phyloP scores from a whole-genome alignment of 2,113 vertebrate species.

The Xerus inauris region DNA sequence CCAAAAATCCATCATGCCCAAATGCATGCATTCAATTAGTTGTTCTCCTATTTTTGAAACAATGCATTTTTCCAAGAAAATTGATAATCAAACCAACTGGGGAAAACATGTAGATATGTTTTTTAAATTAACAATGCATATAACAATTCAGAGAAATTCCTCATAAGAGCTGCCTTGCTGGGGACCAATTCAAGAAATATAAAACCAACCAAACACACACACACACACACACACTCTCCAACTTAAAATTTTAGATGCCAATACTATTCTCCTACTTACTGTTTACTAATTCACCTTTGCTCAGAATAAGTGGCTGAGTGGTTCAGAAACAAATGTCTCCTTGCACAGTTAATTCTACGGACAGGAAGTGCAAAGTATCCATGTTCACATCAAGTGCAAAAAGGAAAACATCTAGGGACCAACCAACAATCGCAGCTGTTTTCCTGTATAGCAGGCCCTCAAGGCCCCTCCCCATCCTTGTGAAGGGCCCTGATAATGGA shows the following conservation, averaged over 20 bases:
- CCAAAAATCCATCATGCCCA: background rate
- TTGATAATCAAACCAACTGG: background rate
- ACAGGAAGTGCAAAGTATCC: background rate
- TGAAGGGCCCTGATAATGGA: too few relatives aligned
- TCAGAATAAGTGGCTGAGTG: background rate
- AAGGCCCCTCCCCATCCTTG: background rate
- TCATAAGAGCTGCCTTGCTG: background rate
- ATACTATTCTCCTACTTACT: background rate
- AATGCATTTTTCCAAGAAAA: constrained; percentile 28
- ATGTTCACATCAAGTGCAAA: background rate
- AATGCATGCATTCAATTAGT: background rate
- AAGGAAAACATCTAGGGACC: background rate
- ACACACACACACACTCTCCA: too few relatives aligned
- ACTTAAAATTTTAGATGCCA: background rate
- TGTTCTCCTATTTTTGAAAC: background rate
- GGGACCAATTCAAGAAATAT: constrained; percentile 32
- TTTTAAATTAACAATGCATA: constrained; percentile 24
- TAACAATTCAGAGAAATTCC: background rate
- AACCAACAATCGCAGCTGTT: background rate
- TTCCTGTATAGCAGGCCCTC: background rate
- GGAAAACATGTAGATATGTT: background rate
- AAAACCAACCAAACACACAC: constrained; percentile 29
- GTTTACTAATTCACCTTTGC: background rate
- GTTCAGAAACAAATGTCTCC: background rate
- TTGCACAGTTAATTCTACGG: background rate